Evolutionary conservation across 2,113 vertebrate species (phyloP).

Genomic region (Lynx canadensis): DNA sequence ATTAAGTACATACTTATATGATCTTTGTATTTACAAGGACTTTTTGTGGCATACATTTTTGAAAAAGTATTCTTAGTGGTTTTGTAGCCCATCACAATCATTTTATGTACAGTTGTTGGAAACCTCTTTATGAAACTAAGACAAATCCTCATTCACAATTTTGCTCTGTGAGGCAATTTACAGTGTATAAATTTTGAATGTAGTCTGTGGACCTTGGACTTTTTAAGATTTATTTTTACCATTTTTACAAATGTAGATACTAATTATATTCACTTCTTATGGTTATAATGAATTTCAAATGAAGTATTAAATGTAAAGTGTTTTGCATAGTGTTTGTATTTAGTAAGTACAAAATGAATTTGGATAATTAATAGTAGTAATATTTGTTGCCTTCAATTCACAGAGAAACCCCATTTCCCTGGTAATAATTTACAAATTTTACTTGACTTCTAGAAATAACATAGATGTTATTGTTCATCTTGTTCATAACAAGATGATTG

Average conservation of each 20-base stretch:
- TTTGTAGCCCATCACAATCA: not conserved
- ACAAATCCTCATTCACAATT: not conserved
- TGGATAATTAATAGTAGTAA: not conserved
- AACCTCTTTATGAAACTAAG: not conserved
- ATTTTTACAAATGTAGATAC: not conserved
- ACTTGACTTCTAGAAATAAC: not conserved
- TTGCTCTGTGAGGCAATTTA: not conserved
- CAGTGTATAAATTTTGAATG: not conserved
- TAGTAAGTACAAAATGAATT: not conserved
- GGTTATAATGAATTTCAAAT: not conserved
- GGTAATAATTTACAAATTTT: not conserved
- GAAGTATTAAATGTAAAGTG: not conserved
- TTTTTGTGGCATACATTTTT: not conserved
- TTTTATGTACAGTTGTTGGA: not conserved
- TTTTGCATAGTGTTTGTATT: not conserved
- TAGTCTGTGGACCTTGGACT: not conserved
- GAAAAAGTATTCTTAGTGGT: not conserved
- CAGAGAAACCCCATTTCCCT: not conserved
- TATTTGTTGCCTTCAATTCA: not conserved
- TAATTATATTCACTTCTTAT: not conserved
- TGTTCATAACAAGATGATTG: not conserved
- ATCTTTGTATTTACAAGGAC: not conserved
- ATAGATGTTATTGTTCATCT: no score
- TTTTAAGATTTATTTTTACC: not conserved
- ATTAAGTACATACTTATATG: not conserved